Percentiles rank a stretch among this genome's conserved stretches.
These are phyloP conservation scores for Tachyglossus aculeatus DNA, from an alignment of 2,797 vertebrate species.

Conservation along the genomic window DNA sequence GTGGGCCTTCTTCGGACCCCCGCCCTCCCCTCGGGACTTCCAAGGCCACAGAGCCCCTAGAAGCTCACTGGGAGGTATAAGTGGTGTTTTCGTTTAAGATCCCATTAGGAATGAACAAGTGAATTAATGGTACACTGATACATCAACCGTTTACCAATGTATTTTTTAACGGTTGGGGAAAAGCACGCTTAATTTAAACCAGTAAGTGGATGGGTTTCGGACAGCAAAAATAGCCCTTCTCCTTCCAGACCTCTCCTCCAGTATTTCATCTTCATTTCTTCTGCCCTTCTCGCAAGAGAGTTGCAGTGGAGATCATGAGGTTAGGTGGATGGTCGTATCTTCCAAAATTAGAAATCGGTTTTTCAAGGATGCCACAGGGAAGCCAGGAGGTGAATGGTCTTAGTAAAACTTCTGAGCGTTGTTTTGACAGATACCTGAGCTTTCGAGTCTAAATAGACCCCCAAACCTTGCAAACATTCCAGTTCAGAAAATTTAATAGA, in stretches of 20 bases:
- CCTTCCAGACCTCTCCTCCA: not conserved
- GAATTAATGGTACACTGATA: too few species aligned
- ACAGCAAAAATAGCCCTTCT: not conserved
- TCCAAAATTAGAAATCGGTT: not conserved
- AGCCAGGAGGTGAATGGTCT: not conserved
- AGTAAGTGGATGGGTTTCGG: not conserved
- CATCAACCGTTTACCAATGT: not conserved
- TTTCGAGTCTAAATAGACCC: not conserved
- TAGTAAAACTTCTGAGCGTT: not conserved
- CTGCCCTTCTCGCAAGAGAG: not conserved
- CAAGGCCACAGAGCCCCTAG: not conserved
- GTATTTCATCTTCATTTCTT: not conserved
- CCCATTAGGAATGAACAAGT: too few species aligned
- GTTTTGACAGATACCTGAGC: not conserved
- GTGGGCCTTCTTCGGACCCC: not conserved
- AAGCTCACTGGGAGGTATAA: not conserved
- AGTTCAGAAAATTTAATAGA: too few species aligned
- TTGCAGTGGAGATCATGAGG: constrained; percentile 6
- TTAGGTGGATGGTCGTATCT: not conserved
- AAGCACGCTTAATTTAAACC: not conserved
- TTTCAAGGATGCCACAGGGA: not conserved
- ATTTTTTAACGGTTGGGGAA: not conserved
- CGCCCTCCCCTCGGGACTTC: not conserved
- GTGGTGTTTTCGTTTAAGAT: too few species aligned
- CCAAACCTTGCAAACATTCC: too few species aligned